These are phyloP conservation scores for Heterodera schachtii DNA, from an alignment of 1,140 invertebrate species.

Conservation along the genomic window DNA sequence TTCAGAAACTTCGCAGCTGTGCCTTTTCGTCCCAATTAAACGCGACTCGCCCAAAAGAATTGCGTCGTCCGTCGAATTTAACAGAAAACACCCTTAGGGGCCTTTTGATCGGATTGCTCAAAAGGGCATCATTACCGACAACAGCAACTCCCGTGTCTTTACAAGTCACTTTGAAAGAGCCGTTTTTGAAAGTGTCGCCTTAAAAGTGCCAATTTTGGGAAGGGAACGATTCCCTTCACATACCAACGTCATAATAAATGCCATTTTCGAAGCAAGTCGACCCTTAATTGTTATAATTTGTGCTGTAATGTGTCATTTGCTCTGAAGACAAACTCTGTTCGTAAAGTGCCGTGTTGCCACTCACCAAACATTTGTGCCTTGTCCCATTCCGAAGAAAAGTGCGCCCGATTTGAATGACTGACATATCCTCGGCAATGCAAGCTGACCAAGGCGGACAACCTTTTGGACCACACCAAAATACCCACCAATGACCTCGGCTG, in stretches of 20 bases:
- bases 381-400: slow-evolving; percentile 60
- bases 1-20: slow-evolving; percentile 56
- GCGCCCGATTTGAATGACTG: slow-evolving; percentile 64
- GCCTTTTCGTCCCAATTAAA: slow-evolving; percentile 55
- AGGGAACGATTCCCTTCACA: neutral
- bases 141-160: slow-evolving; percentile 57
- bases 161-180: slow-evolving; percentile 62
- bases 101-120: no score
- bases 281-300: slow-evolving; percentile 28
- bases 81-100: slow-evolving; percentile 56
- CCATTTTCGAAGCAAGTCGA: slow-evolving; percentile 65
- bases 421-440: slow-evolving; percentile 59
- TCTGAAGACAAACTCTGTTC: slow-evolving; percentile 56
- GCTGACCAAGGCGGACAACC: slow-evolving; percentile 41
- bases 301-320: no score
- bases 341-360: slow-evolving; percentile 62
- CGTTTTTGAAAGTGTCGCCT: slow-evolving; percentile 59
- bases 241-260: slow-evolving; percentile 61
- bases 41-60: slow-evolving; percentile 58
- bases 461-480: slow-evolving; percentile 5
- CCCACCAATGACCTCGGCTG: slow-evolving; percentile 64
- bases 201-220: neutral
- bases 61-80: slow-evolving; percentile 52
- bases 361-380: slow-evolving; percentile 57
- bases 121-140: slow-evolving; percentile 37